Evolutionary conservation across 2,888 invertebrate genomes (phyloP), one percentile per base, ranked within the genome.

Genomic region (Cephus rjabovi): DNA sequence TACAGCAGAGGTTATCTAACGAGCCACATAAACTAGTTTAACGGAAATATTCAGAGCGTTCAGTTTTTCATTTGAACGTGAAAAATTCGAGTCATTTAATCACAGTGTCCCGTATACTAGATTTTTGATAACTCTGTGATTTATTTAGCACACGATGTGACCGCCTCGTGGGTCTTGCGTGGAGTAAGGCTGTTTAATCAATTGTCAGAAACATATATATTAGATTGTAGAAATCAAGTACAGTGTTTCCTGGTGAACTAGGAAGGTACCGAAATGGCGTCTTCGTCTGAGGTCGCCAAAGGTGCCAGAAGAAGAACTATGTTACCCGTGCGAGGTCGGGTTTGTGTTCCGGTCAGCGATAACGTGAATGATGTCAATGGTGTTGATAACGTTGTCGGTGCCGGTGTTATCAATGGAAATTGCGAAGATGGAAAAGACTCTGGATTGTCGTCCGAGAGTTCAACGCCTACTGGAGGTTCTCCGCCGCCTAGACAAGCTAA

Each of bases 401-500:
- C 71, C 6, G 56, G 56, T 23, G 56, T 23, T 34, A 11, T 31
- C 31, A 71, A 71, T 23, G 71, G 30, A 34, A 40, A 30, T 68
- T 73, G 77, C 75, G 90, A 90, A 73, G 91, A 90, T 76, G 88
- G 86, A 11, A 86, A 83, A 75, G 91, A 91, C 78, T 91, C 91
- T n/a, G 91, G 91, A 31, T 82, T 91, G 74, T 91, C 91, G 2
- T 91, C 91, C 73, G 91, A 90, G 79, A 87, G 88, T 78, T 89
- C 90, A 73, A 91, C 91, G 69, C 91, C 91, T 11, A 89, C 89
- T 30, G 87, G 87, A n/a, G 89, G 89, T 40, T 91, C 91, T 70
- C 90, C 91, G 70, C 87, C 88, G 3, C 87, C 89, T 30, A 86
- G 89, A 34, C 90, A 88, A 74, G 84, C 84, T 33, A 87, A 83